Evolutionary conservation across 1,140 invertebrate genomes (phyloP).

Genomic region (Anoplophora glabripennis): DNA sequence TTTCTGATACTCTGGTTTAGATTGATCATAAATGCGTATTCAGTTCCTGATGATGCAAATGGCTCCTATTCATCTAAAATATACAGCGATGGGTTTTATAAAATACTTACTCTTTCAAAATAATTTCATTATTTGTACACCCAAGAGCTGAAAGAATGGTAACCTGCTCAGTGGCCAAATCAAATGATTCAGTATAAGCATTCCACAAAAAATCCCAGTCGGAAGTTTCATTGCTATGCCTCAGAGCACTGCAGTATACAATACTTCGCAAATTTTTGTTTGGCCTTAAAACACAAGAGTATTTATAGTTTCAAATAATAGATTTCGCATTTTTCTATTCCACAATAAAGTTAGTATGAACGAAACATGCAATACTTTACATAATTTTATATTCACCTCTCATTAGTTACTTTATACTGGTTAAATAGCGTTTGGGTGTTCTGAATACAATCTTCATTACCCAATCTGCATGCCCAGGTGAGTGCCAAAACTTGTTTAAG

Average conservation of each 20-base stretch:
- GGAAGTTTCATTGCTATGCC: constrained; percentile 16
- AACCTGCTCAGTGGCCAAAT: constrained; percentile 55
- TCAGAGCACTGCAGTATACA: constrained; percentile 57
- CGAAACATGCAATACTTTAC: not conserved
- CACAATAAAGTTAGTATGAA: not conserved
- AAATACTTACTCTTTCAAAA: constrained; percentile 48
- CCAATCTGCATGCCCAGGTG: constrained; percentile 54
- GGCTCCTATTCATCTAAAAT: not conserved
- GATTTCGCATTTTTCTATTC: not conserved
- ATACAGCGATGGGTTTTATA: not conserved
- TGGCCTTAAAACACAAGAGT: constrained; percentile 41
- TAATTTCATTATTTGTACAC: constrained; percentile 52
- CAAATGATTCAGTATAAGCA: constrained; percentile 47
- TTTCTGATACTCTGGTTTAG: not conserved
- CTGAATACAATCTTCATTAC: constrained; percentile 51
- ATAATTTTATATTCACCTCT: constrained; percentile 19
- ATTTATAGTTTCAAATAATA: not conserved
- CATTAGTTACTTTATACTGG: constrained; percentile 17
- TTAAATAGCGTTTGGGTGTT: constrained; percentile 42
- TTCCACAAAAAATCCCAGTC: constrained; percentile 56
- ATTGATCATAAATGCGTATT: not conserved
- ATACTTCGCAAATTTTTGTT: constrained; percentile 56
- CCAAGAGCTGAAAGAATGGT: constrained; percentile 58
- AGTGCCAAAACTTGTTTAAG: constrained; percentile 49
- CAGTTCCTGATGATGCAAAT: no score